Evolutionary conservation across 2,797 vertebrate genomes (phyloP), one percentile per base, ranked within the genome.

Genomic region (Xiphorhynchus erythropygius): DNA sequence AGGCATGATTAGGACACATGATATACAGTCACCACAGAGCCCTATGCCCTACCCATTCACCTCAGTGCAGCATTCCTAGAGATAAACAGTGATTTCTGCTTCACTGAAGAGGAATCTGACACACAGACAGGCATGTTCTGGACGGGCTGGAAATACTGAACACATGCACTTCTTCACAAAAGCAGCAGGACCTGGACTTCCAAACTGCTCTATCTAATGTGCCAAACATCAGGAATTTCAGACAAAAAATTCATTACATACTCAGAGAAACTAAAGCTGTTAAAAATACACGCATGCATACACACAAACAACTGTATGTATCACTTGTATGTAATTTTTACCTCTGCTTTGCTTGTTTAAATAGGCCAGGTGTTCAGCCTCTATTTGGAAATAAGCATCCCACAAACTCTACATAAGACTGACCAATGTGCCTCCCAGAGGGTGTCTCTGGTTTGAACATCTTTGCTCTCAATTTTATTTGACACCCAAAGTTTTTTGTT

Each of bases 401-500:
- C 46, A 49, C 8, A 73, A 47, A 23, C 5, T 24, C 39, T 19
- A 49, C 2, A 0, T 19, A 79, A 55, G 41, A 56, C 17, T 76
- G 35, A 3, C 42, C 42, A 44, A 62, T 74, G 11, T 6, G 3
- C 55, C 63, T 55, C 22, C 30, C n/a, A 60, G 53, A 88, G 13
- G 3, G 2, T 39, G 4, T 27, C 32, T 63, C 18, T 50, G 28
- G 3, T 35, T 49, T 44, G 28, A 92, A 63, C 4, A 71, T 9
- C 11, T 68, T 56, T 46, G 25, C 16, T 37, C 46, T 53, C 32
- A 44, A 7, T 64, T 64, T 79, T 47, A 47, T 49, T 47, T 88
- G 50, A 65, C 41, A 2, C 3, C 4, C 0, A 0, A 44, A 50
- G 22, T 7, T 21, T 22, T 35, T 52, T 56, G 1, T 39, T 39